Conservation (phyloP, 2,888 invertebrate genomes). For the Blastobasis lacticolella region DNA sequence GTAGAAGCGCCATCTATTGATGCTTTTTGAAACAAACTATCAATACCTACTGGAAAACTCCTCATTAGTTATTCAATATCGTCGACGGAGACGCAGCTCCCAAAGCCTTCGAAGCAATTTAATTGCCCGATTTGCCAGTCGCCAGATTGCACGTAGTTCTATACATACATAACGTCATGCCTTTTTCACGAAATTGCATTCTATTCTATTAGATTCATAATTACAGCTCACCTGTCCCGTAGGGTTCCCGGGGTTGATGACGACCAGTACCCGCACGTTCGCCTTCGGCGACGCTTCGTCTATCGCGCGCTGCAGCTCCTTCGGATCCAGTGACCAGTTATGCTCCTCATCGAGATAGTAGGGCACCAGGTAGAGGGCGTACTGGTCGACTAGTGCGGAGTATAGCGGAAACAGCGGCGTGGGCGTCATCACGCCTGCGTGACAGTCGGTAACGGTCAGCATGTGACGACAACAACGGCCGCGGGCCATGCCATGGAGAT, state of each 20-base stretch:
- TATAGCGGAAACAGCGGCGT: constrained; percentile 99
- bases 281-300: constrained; percentile 75
- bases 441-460: not conserved
- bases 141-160: no score
- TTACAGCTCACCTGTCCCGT: constrained; percentile 81
- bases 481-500: no score
- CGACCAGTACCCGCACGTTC: constrained; percentile 88
- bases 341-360: constrained; percentile 94
- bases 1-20: no score
- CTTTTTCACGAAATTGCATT: no score
- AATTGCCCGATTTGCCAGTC: no score
- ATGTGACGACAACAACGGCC: constrained; percentile 10
- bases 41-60: no score
- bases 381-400: constrained; percentile 95
- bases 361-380: constrained; percentile 86
- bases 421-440: constrained; percentile 92
- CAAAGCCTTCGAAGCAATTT: no score
- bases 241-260: constrained; percentile 99
- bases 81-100: no score
- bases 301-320: constrained; percentile 86
- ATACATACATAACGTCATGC: no score
- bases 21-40: no score
- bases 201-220: no score
- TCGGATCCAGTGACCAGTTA: constrained; percentile 87
- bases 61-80: no score